Evolutionary conservation across 2,797 vertebrate genomes (phyloP).

Genomic region (Chaetodon trifasciatus): DNA sequence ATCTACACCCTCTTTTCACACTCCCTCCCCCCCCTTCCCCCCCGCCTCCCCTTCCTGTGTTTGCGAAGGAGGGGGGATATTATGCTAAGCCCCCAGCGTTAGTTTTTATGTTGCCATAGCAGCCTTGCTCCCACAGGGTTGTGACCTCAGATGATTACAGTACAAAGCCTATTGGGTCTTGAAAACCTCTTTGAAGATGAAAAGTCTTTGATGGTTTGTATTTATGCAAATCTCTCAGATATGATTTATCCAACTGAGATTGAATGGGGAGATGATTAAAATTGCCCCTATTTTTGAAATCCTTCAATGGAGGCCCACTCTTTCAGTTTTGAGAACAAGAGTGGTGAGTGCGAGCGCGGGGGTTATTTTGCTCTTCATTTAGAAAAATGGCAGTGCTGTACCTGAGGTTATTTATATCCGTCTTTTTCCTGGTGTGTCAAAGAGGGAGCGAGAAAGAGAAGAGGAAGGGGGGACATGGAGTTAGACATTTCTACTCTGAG

Average conservation of each 20-base stretch:
- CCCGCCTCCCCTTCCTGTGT: conserved; percentile 71
- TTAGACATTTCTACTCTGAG: conserved; percentile 94
- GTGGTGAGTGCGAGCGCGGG: conserved; percentile 84
- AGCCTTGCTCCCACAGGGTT: conserved; percentile 99
- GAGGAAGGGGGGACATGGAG: conserved; percentile 77
- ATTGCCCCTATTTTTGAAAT: conserved; percentile 94
- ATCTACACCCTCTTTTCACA: conserved; percentile 81
- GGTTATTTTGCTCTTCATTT: conserved; percentile 92
- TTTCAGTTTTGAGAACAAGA: conserved; percentile 91
- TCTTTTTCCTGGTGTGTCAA: conserved; percentile 79
- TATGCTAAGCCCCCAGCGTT: conserved; percentile 99
- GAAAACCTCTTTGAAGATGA: conserved; percentile 99
- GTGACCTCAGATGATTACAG: conserved; percentile 99
- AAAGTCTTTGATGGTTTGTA: conserved; percentile 99
- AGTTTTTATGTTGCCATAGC: conserved; percentile 99
- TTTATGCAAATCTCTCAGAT: conserved; percentile 99
- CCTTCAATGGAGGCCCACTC: conserved; percentile 95
- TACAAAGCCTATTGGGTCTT: conserved; percentile 99
- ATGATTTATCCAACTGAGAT: conserved; percentile 99
- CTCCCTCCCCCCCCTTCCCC: conserved; percentile 46
- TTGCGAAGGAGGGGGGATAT: conserved; percentile 84
- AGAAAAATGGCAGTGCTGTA: conserved; percentile 87
- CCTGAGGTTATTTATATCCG: conserved; percentile 92
- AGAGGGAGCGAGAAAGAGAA: conserved; percentile 67
- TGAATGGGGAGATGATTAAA: conserved; percentile 99